Evolutionary conservation across 2,888 invertebrate genomes (phyloP), one percentile per base, ranked within the genome.

Genomic region (Zygaena filipendulae): DNA sequence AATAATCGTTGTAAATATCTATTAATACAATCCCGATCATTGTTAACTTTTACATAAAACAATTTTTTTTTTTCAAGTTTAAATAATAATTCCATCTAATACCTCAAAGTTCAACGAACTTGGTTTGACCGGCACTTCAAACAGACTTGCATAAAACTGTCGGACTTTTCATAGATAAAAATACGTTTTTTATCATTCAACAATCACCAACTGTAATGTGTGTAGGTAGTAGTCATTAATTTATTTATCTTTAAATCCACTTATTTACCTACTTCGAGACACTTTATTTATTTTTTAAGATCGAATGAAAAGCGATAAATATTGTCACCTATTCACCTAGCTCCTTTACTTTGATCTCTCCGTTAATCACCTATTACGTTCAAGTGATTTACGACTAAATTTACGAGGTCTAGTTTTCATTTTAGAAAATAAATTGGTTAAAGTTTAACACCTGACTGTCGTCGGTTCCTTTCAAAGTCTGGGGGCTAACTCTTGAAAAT

Each of bases 401-500:
- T 51, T 52, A 56, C 45, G 45, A 42, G 44, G 39, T 39, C 39
- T 29, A 38, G 35, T 43, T 52, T 50, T 44, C 47, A 44, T 35
- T 42, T 29, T 25, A 39, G 35, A 35, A 39, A 41, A 43, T 39
- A 47, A 52, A 52, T 55, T 43, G 25, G 42, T n/a, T n/a, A n/a
- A n/a, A n/a, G n/a, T n/a, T n/a, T n/a, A n/a, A n/a, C n/a, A n/a
- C n/a, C n/a, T n/a, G n/a, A n/a, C n/a, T n/a, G n/a, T n/a, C n/a
- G n/a, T 39, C 40, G 39, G 37, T 40, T 14, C 23, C n/a, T 35
- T 35, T 38, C 19, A 28, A 32, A 38, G 36, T 32, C 29, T 32
- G 32, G 29, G 21, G n/a, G n/a, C n/a, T n/a, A n/a, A n/a, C n/a
- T n/a, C n/a, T n/a, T n/a, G n/a, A n/a, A n/a, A n/a, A n/a, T n/a